Percentiles rank a stretch among this genome's conserved stretches.
Conservation (phyloP, 2,797 vertebrate genomes). For the Rousettus madagascariensis region DNA sequence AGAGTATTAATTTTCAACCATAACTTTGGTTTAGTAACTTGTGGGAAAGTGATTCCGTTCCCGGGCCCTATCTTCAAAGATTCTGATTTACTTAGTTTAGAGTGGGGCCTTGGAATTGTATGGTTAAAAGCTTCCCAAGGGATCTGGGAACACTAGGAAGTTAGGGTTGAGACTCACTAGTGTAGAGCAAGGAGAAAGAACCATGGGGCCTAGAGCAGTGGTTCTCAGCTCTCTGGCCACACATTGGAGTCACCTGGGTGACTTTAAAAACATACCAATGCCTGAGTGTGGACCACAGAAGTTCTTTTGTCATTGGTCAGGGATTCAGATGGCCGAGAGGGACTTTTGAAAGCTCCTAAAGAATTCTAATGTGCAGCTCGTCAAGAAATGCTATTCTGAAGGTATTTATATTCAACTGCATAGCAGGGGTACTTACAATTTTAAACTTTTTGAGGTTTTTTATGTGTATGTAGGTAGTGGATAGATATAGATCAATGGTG, state of each 20-base stretch:
- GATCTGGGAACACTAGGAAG: background rate
- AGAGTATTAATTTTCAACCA: background rate
- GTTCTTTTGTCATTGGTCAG: background rate
- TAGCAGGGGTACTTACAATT: background rate
- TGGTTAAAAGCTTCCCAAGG: background rate
- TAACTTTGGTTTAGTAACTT: background rate
- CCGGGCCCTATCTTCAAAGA: background rate
- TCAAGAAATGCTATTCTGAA: background rate
- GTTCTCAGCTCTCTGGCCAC: background rate
- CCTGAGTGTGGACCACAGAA: background rate
- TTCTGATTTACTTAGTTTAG: background rate
- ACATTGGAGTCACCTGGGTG: background rate
- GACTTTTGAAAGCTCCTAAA: background rate
- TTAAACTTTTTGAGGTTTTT: background rate
- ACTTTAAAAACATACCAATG: background rate
- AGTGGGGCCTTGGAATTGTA: background rate
- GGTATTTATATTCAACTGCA: background rate
- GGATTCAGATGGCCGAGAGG: background rate
- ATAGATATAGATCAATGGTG: background rate
- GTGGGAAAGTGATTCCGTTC: background rate
- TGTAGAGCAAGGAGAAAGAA: background rate
- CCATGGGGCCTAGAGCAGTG: fast-evolving
- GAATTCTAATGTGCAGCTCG: background rate
- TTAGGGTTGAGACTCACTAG: background rate
- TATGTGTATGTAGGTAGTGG: background rate